These are phyloP conservation scores for Lathronympha strigana DNA, from an alignment of 2,888 invertebrate species.

Conservation along the genomic window DNA sequence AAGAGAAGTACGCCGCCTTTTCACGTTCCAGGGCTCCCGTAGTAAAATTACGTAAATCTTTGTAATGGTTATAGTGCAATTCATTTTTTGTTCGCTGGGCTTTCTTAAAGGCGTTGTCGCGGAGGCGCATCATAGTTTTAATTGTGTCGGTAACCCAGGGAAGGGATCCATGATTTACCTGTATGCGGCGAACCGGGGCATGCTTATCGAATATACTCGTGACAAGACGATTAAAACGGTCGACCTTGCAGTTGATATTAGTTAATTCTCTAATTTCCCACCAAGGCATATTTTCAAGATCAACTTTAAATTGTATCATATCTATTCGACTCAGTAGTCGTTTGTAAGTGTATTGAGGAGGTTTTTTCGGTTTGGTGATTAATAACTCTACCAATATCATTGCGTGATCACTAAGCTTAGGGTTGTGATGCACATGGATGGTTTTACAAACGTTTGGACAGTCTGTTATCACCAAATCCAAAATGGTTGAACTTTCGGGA, in stretches of 20 bases:
- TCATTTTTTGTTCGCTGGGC: constrained; percentile 19
- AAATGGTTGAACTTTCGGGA: neutral
- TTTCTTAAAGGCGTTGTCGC: constrained; percentile 39
- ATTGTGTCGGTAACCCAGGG: constrained; percentile 45
- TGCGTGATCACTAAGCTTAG: neutral
- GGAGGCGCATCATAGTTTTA: constrained; percentile 43
- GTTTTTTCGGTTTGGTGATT: neutral
- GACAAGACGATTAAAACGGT: constrained; percentile 33
- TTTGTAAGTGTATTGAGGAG: neutral
- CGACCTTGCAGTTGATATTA: neutral
- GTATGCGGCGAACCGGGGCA: constrained; percentile 36
- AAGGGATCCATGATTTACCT: constrained; percentile 20
- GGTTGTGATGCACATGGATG: neutral
- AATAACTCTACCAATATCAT: neutral
- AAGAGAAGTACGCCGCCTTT: constrained; percentile 41
- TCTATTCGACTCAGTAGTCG: neutral
- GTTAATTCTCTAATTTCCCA: neutral
- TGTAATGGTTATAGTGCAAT: constrained; percentile 31
- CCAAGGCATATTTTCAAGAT: neutral
- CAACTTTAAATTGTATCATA: neutral
- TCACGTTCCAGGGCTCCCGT: constrained; percentile 40
- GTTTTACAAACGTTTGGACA: neutral
- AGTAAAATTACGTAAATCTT: constrained; percentile 40
- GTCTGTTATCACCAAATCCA: neutral
- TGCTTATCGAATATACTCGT: constrained; percentile 40